A percentile compares a stretch with the other conserved stretches of the same genome.
These are phyloP conservation scores for Stylophora pistillata DNA, from an alignment of 64 coral and sea anemone genomes.

Conservation along the genomic window DNA sequence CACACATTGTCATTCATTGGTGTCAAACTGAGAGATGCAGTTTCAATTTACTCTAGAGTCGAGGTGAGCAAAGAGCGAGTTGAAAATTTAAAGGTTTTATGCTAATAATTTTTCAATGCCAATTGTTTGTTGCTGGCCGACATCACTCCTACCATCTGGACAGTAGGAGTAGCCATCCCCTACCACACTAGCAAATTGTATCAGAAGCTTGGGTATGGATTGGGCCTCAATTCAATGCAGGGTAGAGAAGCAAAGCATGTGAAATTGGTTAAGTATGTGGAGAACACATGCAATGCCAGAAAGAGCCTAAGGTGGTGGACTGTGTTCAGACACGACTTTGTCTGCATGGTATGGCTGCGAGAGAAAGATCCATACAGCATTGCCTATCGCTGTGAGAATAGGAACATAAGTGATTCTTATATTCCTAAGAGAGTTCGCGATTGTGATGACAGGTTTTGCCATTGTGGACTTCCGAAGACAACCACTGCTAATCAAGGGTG, in stretches of 20 bases:
- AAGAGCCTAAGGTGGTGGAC: slow-evolving; percentile 50
- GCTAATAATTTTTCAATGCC: slow-evolving; percentile 33
- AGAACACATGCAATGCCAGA: slow-evolving; percentile 39
- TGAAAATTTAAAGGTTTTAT: too few species aligned
- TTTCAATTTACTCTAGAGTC: too few species aligned
- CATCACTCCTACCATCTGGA: slow-evolving; percentile 46
- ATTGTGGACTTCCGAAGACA: slow-evolving; percentile 24
- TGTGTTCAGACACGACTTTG: slow-evolving; percentile 64
- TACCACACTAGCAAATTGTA: slow-evolving; percentile 30
- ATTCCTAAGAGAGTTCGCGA: slow-evolving; percentile 24
- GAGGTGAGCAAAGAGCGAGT: too few species aligned
- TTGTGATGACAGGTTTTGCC: slow-evolving; percentile 23
- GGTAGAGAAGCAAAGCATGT: slow-evolving; percentile 44
- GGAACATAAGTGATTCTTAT: too few species aligned
- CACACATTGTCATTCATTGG: too few species aligned
- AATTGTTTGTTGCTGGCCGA: slow-evolving; percentile 22
- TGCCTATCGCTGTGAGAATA: slow-evolving; percentile 39
- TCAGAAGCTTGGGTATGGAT: slow-evolving; percentile 29
- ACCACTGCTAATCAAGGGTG: not conserved
- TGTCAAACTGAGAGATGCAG: too few species aligned
- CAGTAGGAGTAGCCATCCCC: slow-evolving; percentile 32
- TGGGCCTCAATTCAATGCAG: slow-evolving; percentile 53
- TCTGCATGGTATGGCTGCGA: slow-evolving; percentile 48
- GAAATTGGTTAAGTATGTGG: slow-evolving; percentile 33
- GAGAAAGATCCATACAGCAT: slow-evolving; percentile 28